Evolutionary conservation across 64 coral and sea anemone species (phyloP).

Genomic region (Montipora efflorescens): DNA sequence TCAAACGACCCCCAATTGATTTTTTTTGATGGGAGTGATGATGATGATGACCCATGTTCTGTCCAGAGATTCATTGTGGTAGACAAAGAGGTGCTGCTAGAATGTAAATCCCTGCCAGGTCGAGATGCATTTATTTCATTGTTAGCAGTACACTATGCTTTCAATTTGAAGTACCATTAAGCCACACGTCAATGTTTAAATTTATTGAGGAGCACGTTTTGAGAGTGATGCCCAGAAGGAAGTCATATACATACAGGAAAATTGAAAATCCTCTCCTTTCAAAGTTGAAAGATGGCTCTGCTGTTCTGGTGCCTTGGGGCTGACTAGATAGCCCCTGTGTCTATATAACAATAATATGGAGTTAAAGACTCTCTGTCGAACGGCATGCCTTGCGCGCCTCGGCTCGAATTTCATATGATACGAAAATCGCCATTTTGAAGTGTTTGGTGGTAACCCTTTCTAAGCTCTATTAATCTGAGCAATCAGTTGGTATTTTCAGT

Average conservation of each 20-base stretch:
- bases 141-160: slow-evolving; percentile 1
- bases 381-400: slow-evolving; percentile 2
- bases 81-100: slow-evolving; percentile 28
- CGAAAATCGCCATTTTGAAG: background rate
- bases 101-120: background rate
- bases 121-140: background rate
- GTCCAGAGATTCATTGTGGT: slow-evolving; percentile 13
- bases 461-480: background rate
- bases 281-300: slow-evolving; percentile 7
- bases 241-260: background rate
- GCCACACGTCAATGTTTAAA: slow-evolving; percentile 21
- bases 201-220: slow-evolving; percentile 32
- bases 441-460: background rate
- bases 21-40: background rate
- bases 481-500: background rate
- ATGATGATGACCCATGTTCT: background rate
- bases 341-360: no score
- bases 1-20: slow-evolving; percentile 23
- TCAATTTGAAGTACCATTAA: background rate
- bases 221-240: slow-evolving; percentile 21
- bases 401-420: slow-evolving; percentile 8
- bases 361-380: background rate
- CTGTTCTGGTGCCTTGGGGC: background rate
- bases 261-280: slow-evolving; percentile 6
- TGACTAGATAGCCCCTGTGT: no score